Evolutionary conservation across 2,888 invertebrate species (phyloP), one percentile per base, ranked within the genome.

Genomic region (Sicus ferrugineus): DNA sequence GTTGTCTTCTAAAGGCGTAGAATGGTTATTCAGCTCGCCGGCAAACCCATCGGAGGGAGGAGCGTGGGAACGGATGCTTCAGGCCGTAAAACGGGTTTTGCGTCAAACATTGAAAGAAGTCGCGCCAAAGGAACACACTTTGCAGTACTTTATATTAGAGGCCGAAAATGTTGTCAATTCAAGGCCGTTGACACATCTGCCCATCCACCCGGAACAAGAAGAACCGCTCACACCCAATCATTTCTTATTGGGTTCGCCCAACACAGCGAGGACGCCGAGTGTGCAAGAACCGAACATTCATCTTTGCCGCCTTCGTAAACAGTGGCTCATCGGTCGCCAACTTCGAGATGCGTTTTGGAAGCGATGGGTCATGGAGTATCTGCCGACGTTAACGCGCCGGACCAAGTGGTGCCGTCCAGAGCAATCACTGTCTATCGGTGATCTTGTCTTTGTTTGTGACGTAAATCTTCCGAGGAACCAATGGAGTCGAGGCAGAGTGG

Each of bases 331-430:
- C 11, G 70, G 65, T 9, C 70, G 70, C 21, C 67, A 68, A 56
- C 42, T 72, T 21, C 54, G 68, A 26, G 64, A 74, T 26, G 31
- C 31, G 1, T 72, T 74, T 56, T 73, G 70, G 73, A 73, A 73
- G n/a, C 62, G 73, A 11, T 72, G 74, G 50, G n/a, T n/a, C n/a
- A n/a, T n/a, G n/a, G n/a, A 74, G 56, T 73, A 73, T 54, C 19
- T 72, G 30, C 71, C 70, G 5, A 72, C 73, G 0, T 62, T 70
- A 34, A 72, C 71, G 1, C 67, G 70, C 0, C 16, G 71, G 5
- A 4, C 21, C 21, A 52, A 23, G 11, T 52, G 52, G 52, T 19
- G 52, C 11, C 4, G 19, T 23, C 23, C 9, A 4, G 52, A n/a
- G 28, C 42, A 67, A 26, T 68, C 70, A 9, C 6, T 70, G n/a